A percentile compares a stretch with the other conserved stretches of the same genome.
Conservation (phyloP, 2,113 vertebrate genomes). For the Leucoraja erinaceus region DNA sequence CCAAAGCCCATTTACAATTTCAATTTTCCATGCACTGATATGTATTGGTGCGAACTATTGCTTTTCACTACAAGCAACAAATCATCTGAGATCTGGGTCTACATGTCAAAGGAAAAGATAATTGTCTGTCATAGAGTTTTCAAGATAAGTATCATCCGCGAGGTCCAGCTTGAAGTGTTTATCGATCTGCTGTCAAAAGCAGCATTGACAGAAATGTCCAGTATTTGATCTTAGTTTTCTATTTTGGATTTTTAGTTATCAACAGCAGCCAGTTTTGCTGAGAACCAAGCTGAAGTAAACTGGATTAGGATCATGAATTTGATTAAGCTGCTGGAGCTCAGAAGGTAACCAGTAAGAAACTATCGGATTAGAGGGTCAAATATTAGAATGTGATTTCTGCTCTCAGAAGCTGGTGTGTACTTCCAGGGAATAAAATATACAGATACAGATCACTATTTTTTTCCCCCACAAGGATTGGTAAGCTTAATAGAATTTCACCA, state of each 20-base stretch:
- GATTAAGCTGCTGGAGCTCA: not conserved
- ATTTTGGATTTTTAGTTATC: not conserved
- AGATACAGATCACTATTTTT: not conserved
- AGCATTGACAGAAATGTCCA: not conserved
- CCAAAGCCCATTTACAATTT: too few species aligned
- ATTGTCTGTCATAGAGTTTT: slow-evolving; percentile 7
- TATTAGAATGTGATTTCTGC: not conserved
- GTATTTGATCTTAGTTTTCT: not conserved
- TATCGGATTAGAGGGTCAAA: not conserved
- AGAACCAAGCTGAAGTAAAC: not conserved
- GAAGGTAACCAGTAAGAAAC: not conserved
- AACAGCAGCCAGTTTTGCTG: not conserved
- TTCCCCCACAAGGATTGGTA: not conserved
- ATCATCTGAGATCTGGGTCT: not conserved
- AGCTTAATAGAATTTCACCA: not conserved
- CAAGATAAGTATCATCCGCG: not conserved
- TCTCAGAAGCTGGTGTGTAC: not conserved
- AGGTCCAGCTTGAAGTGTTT: not conserved
- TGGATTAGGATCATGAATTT: not conserved
- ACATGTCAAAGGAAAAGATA: slow-evolving; percentile 9
- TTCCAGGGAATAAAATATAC: not conserved
- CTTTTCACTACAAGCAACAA: not conserved
- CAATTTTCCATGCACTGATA: not conserved
- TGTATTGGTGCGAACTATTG: not conserved
- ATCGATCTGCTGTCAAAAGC: not conserved